Percentiles rank a stretch among this genome's conserved stretches.
These are phyloP conservation scores for Aphaenogaster floridana DNA, from an alignment of 1,140 invertebrate species.

Conservation along the genomic window DNA sequence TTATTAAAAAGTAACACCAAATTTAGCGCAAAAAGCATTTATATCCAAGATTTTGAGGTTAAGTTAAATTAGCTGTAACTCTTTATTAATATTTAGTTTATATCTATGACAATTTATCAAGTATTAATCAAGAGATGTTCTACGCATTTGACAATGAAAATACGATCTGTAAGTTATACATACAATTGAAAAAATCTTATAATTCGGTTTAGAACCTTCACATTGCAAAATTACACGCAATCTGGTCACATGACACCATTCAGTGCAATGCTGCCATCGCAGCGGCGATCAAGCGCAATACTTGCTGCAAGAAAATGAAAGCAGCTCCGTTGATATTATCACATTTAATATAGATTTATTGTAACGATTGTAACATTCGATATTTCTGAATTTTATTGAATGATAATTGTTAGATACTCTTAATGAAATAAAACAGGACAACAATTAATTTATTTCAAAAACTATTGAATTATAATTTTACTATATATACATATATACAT, in stretches of 20 bases:
- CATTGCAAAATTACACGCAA: not conserved
- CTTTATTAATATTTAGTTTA: not conserved
- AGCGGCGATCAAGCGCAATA: not conserved
- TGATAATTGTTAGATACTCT: no score
- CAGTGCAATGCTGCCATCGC: not conserved
- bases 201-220: not conserved
- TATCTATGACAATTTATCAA: not conserved
- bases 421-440: no score
- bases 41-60: constrained; percentile 14
- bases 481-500: no score
- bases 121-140: not conserved
- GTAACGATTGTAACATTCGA: no score
- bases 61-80: not conserved
- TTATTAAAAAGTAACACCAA: not conserved
- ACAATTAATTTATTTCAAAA: no score
- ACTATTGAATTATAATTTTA: no score
- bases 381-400: no score
- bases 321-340: not conserved
- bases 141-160: not conserved
- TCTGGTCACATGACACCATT: no score
- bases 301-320: not conserved
- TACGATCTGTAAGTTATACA: not conserved
- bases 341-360: not conserved
- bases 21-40: not conserved
- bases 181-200: constrained; percentile 9